These are phyloP conservation scores for Crocuta crocuta DNA, from an alignment of 2,113 vertebrate species.

Conservation along the genomic window DNA sequence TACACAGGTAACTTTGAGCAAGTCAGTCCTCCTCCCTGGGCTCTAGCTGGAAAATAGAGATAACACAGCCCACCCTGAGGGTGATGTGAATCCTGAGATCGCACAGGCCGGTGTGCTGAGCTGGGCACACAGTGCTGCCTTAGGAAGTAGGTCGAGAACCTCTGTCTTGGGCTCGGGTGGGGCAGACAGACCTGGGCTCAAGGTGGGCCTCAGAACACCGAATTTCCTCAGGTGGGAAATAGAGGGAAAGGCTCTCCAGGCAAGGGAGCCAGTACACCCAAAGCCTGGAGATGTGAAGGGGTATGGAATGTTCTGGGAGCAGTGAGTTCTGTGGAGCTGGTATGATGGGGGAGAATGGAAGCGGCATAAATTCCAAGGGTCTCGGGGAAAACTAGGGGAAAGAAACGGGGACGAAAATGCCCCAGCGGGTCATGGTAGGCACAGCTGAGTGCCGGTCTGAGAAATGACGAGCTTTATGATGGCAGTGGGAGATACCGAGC, in stretches of 20 bases:
- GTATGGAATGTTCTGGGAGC: neutral
- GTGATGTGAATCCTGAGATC: no score
- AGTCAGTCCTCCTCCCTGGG: neutral
- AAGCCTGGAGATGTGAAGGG: neutral
- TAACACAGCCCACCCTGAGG: no score
- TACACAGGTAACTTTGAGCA: neutral
- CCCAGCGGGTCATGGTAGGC: neutral
- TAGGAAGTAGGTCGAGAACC: neutral
- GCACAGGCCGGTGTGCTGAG: accelerated
- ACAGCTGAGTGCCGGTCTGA: no score
- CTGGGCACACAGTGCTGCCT: accelerated
- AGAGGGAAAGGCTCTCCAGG: neutral
- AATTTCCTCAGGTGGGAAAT: neutral
- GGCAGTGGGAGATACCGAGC: neutral
- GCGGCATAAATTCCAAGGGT: neutral
- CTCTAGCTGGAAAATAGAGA: neutral
- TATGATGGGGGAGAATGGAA: accelerated
- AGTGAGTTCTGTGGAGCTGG: neutral
- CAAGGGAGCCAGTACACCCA: neutral
- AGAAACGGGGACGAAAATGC: neutral
- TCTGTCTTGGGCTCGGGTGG: no score
- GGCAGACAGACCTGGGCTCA: neutral
- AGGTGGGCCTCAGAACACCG: neutral
- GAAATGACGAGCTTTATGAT: neutral
- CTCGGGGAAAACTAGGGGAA: neutral